A percentile compares a stretch with the other conserved stretches of the same genome.
Evolutionary conservation across 2,888 invertebrate genomes (phyloP).

Genomic region (Lepidocyrtinus sp.): DNA sequence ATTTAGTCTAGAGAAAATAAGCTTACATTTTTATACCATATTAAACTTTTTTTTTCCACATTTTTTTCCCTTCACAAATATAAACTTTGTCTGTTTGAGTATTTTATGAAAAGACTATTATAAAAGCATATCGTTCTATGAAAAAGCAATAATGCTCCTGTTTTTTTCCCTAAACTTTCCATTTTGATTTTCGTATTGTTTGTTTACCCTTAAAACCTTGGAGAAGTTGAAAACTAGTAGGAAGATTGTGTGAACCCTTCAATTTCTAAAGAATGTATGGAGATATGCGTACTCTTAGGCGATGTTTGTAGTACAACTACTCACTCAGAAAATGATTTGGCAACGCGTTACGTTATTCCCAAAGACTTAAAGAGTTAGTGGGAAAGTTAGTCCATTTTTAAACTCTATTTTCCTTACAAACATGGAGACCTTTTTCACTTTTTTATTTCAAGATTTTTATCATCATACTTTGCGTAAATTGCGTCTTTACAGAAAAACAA

Average conservation of each 20-base stretch:
- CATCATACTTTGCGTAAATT: slow-evolving; percentile 34
- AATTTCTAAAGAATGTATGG: not conserved
- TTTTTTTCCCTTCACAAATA: too few species aligned
- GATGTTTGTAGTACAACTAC: not conserved
- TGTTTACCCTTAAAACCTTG: slow-evolving; percentile 14
- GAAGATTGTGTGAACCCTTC: slow-evolving; percentile 3
- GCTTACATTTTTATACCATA: not conserved
- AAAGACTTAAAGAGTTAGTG: slow-evolving; percentile 28
- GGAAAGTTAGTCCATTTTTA: slow-evolving; percentile 33
- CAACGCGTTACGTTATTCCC: slow-evolving; percentile 3
- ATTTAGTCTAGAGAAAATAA: not conserved
- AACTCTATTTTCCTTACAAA: not conserved
- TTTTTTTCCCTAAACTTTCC: not conserved
- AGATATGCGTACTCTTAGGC: not conserved
- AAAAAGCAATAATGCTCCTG: slow-evolving; percentile 15
- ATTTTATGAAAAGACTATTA: slow-evolving; percentile 11
- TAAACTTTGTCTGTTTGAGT: not conserved
- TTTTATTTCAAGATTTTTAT: slow-evolving; percentile 36
- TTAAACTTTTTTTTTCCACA: not conserved
- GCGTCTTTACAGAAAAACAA: slow-evolving; percentile 9
- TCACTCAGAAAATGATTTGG: slow-evolving; percentile 16
- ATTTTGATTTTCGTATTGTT: slow-evolving; percentile 13
- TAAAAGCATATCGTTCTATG: not conserved
- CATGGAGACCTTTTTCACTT: not conserved
- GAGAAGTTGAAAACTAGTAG: slow-evolving; percentile 1